Percentiles rank a stretch among this genome's conserved stretches.
These are phyloP conservation scores for Polyommatus icarus DNA, from an alignment of 2,888 invertebrate species.

Conservation along the genomic window DNA sequence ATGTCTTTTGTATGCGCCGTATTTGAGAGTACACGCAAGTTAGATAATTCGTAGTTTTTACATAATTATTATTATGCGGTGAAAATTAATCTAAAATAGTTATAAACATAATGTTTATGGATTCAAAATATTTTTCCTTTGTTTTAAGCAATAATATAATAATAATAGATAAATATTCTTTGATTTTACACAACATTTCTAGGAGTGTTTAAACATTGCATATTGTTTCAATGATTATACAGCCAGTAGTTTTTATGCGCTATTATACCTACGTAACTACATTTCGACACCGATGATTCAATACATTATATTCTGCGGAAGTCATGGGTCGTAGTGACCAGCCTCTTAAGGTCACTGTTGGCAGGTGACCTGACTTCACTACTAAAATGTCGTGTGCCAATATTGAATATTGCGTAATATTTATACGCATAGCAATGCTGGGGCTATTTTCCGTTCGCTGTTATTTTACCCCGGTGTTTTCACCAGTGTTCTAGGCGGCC, in stretches of 20 bases:
- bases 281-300: conserved; percentile 15
- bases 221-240: background rate
- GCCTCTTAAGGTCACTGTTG: conserved; percentile 18
- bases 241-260: background rate
- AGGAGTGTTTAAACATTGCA: background rate
- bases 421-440: background rate
- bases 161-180: background rate
- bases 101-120: too few relatives aligned
- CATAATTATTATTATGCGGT: too few relatives aligned
- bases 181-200: background rate
- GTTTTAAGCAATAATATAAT: too few relatives aligned
- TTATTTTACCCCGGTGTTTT: too few relatives aligned
- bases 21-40: background rate
- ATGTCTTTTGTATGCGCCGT: background rate
- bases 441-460: too few relatives aligned
- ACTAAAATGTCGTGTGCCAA: background rate
- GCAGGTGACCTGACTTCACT: background rate
- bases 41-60: too few relatives aligned
- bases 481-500: too few relatives aligned
- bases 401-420: background rate
- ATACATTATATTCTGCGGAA: conserved; percentile 1
- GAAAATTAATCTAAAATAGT: too few relatives aligned
- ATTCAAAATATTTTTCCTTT: too few relatives aligned
- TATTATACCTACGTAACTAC: background rate
- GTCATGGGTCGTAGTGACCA: background rate